Evolutionary conservation across 2,888 invertebrate species (phyloP), one percentile per base, ranked within the genome.

Genomic region (Nasonia oneida): DNA sequence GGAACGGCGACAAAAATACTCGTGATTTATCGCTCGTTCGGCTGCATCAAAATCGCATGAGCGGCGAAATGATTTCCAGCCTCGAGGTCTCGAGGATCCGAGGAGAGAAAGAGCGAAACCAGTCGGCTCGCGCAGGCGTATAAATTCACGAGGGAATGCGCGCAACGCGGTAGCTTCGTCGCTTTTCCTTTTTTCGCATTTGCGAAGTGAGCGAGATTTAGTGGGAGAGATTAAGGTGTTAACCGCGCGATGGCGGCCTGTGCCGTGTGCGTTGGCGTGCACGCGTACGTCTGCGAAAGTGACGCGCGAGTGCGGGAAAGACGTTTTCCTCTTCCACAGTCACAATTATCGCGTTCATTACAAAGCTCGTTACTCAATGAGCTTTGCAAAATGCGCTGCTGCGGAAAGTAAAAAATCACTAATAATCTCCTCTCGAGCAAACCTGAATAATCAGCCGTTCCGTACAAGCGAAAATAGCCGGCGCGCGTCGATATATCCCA

Each of bases 191-290:
- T 81, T 53, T 82, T 75, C 75, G 73, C 78, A n/a, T 67, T 42
- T 33, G 70, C 64, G 0, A 12, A 8, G 70, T 75, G 6, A 57
- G 8, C 18, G 76, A 86, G 86, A 86, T 86, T 86, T 81, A 84
- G 77, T 64, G 80, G 50, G 53, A 67, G 81, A 86, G 86, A 86
- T 86, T 83, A 83, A 86, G 83, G 81, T 81, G 76, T 71, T 57
- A 67, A 39, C 71, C 42, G n/a, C 18, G 10, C 70, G 33, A 37
- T 3, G 29, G 37, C 70, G 23, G 70, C 23, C 3, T 37, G 6
- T 37, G 78, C 64, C 10, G 37, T 37, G 3, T 33, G 78, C 61
- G 73, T 78, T 61, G 73, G 61, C 42, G 10, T 42, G 10, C 12
- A 42, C 2, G 10, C 12, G 12, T 42, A 42, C 67, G 67, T 73